Evolutionary conservation across 2,113 vertebrate genomes (phyloP), one percentile per base, ranked within the genome.

Genomic region (Eubucco bourcierii): DNA sequence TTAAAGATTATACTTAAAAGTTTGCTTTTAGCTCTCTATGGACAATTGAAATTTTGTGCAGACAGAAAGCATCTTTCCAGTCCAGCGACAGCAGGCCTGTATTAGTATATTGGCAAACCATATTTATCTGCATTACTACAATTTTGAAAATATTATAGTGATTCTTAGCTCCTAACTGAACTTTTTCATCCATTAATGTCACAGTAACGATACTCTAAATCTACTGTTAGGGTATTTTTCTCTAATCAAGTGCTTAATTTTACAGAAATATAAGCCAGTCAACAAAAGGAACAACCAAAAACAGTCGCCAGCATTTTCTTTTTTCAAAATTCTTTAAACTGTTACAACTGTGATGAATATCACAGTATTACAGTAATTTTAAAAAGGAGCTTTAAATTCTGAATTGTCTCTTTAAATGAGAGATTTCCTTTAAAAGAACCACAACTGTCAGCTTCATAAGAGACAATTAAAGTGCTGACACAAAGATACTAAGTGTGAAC

Each of bases 301-400:
- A 72, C 3, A 52, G 10, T 4, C 84, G 13, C 12, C 64, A 70
- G 17, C 4, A 77, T 66, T 84, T 73, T 59, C 50, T 60, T 44
- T 20, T 75, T 58, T 84, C 10, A n/a, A 14, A 56, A 86, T 46
- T 84, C 92, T 78, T 76, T 44, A 55, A 89, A 76, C 19, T 25
- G 12, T n/a, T 87, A 50, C 55, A 93, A 81, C 14, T 70, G 23
- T 37, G 37, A 77, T 17, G 23, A 93, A 53, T 60, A 87, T n/a
- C 15, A 65, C 12, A 34, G 15, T 41, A 84, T 82, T 61, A 76
- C 12, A 60, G 9, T 23, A 9, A 73, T 56, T 77, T 88, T 20
- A 65, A 47, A 37, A 66, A 84, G 47, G 23, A 12, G 11, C 27
- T 93, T 74, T 20, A 56, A 66, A 72, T 64, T 56, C 81, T 84